Evolutionary conservation across 1,140 invertebrate genomes (phyloP).

Genomic region (Anthonomus grandis): DNA sequence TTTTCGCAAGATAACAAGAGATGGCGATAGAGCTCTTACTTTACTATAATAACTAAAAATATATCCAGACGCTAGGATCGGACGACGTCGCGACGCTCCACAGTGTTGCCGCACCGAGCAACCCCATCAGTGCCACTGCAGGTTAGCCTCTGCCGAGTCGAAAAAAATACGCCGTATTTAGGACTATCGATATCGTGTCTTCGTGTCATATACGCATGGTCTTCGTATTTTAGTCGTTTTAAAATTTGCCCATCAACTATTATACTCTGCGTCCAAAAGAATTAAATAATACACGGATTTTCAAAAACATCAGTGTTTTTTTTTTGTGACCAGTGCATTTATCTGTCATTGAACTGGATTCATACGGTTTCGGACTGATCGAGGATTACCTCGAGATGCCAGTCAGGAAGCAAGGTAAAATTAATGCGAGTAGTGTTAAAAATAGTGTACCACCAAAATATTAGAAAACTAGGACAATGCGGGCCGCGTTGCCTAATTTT

Average conservation of each 20-base stretch:
- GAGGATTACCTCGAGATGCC: constrained; percentile 20
- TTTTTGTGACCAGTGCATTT: background rate
- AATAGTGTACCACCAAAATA: background rate
- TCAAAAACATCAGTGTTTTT: background rate
- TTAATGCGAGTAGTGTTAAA: background rate
- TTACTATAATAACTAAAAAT: no score
- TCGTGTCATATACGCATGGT: constrained; percentile 1
- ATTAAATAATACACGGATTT: background rate
- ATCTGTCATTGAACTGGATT: constrained; percentile 12
- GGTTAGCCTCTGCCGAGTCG: constrained; percentile 8
- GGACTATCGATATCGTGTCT: constrained; percentile 3
- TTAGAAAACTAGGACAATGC: background rate
- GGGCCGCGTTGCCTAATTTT: background rate
- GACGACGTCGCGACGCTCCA: constrained; percentile 15
- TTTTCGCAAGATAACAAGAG: no score
- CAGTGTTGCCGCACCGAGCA: constrained; percentile 14
- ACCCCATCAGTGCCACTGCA: constrained; percentile 6
- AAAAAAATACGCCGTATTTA: constrained; percentile 10
- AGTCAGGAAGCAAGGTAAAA: constrained; percentile 15
- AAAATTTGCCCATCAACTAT: background rate
- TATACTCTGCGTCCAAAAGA: background rate
- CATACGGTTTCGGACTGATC: constrained; percentile 15
- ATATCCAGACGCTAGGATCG: constrained; percentile 10
- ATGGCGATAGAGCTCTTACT: no score
- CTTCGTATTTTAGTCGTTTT: background rate